Base-by-base conservation (phyloP, 2,888 invertebrate genomes). In the Andrena bicolor region DNA sequence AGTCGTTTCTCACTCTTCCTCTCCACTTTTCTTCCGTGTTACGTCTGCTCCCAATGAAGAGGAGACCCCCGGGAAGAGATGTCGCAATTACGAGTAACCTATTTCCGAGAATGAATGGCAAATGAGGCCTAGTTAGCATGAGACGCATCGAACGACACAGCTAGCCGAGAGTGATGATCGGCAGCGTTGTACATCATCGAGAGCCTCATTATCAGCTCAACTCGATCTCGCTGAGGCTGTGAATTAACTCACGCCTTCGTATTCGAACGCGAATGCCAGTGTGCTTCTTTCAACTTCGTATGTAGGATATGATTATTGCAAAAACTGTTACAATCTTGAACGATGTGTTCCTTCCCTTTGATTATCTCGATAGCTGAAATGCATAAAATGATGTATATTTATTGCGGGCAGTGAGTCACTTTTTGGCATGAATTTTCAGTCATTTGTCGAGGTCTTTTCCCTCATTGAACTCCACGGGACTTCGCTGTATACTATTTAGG, bases 81-180 rank as follows among this genome's bases (percentile, higher is more conserved):
- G 68, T 68, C 76, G 72, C 81, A 76, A 85, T 82, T 68, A 82
- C 78, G 28, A 58, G 80, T 74, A 82, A 86, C 76, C 84, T 72
- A 82, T 78, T 84, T 86, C 84, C 76, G 56, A 32, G 76, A 79
- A 79, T 82, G 86, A 84, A 86, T 86, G 73, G 84, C 60, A 84
- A 84, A 86, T 71, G 86, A 80, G 75, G 69, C 65, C 69, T 58
- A 51, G 69, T 79, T 79, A 76, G 53, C 58, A 13, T 56, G 65
- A 51, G 58, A 66, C 72, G 26, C 70, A 72, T 69, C 73, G 76
- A 76, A 71, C 66, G 79, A 68, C 64, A 79, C 70, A 32, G 41
- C 28, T 30, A 74, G 63, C 41, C 72, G 41, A 78, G 72, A 68
- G 53, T 77, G 76, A 82, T 79, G 82, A 76, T 84, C 78, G 72